Evolutionary conservation across 2,113 vertebrate genomes (phyloP).

Genomic region (Amphiprion ocellaris): DNA sequence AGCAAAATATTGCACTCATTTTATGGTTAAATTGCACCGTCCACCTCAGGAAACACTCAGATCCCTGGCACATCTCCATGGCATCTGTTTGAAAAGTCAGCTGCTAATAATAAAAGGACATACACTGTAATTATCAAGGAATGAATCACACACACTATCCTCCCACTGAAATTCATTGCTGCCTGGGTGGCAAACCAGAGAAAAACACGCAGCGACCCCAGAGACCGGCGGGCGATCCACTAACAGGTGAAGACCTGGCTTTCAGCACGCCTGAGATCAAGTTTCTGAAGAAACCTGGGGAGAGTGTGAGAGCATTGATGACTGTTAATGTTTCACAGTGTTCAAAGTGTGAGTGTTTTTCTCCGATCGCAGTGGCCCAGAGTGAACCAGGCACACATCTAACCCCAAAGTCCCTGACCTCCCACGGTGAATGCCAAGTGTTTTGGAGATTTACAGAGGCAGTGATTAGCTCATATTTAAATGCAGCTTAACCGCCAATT

Average conservation of each 20-base stretch:
- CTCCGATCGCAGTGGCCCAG: conserved; percentile 23
- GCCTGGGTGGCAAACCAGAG: conserved; percentile 78
- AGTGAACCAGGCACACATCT: conserved; percentile 62
- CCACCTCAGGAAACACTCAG: conserved; percentile 10
- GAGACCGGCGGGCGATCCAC: conserved; percentile 65
- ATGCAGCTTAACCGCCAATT: conserved; percentile 74
- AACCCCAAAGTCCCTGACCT: conserved; percentile 73
- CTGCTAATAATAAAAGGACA: conserved; percentile 68
- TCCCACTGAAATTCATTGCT: conserved; percentile 57
- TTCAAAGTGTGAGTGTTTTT: conserved; percentile 64
- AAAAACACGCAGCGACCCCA: conserved; percentile 68
- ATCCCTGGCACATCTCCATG: conserved; percentile 37
- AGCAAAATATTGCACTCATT: conserved; percentile 30
- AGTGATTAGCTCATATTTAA: conserved; percentile 82
- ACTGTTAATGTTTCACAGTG: conserved; percentile 67
- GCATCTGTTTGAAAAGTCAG: conserved; percentile 69
- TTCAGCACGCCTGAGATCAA: conserved; percentile 73
- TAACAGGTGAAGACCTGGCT: conserved; percentile 79
- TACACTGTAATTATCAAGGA: conserved; percentile 75
- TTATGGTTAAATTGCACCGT: conserved; percentile 20
- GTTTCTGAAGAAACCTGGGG: conserved; percentile 74
- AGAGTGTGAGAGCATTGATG: conserved; percentile 69
- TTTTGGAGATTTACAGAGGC: conserved; percentile 73
- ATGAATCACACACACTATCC: conserved; percentile 74
- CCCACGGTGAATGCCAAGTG: conserved; percentile 68